Base-by-base conservation (phyloP, 2,888 invertebrate genomes). In the Orgyia antiqua region DNA sequence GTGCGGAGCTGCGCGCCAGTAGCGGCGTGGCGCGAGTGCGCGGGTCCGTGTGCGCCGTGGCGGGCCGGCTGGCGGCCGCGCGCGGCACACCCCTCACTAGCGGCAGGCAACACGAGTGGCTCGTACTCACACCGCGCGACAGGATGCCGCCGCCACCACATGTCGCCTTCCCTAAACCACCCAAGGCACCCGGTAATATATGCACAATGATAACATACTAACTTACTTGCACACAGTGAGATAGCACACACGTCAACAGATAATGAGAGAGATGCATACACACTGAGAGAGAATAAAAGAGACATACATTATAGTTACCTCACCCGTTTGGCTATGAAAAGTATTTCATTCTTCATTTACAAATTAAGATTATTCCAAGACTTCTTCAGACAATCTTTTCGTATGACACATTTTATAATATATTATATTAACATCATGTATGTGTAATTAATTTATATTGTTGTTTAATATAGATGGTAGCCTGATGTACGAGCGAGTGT, bases 111-210 rank as follows among this genome's bases (percentile, higher is more conserved):
- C 88, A 88, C 82, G 91, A 91, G 37, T 94, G 94, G 94, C 87
- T 94, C 36, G 83, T 89, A 45, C 88, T 93, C 35, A 93, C 93
- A 39, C 91, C 92, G 46, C 89, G 90, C 43, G 91, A 91, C 58
- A 89, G 91, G 80, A 89, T 95, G 83, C 96, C 96, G 45, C 89
- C 89, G 78, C 94, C 95, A 19, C 91, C 91, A 51, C 91, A 92
- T 66, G 91, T 94, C 50, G 94, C 93, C 59, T 97, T 95, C 83
- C 96, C 96, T 31, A 94, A 94, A 76, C 96, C 96, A 46, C 96
- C 96, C 27, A 95, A 95, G 78, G 96, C 93, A 37, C 93, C 94
- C 40, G 94, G 92, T 92, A 58, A 45, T 38, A 12, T n/a, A n/a
- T n/a, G n/a, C n/a, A n/a, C n/a, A n/a, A n/a, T n/a, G n/a, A n/a